Base-by-base conservation (phyloP, 2,888 invertebrate genomes). In the Tipula unca region DNA sequence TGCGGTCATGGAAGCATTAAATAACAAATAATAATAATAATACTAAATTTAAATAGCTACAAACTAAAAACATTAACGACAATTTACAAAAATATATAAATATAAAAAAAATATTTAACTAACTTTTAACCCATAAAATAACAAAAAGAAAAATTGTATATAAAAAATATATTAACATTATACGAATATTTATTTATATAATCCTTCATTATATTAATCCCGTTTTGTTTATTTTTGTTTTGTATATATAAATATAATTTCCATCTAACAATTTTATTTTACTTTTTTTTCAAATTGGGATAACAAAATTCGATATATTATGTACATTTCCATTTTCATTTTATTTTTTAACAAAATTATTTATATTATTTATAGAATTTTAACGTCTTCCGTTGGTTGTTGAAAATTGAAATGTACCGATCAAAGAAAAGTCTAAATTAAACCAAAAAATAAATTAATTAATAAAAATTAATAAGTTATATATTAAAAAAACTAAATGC, bases 1-100 rank as follows among this genome's bases (percentile, higher is more conserved):
- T 5, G 84, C 84, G 36, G 36, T 84, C 13, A 84, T 84, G 84
- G 84, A 84, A 36, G 84, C 84, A 84, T 36, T 84, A 36, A 84
- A 83, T 83, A 83, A 83, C 32, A 83, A 83, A 83, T 83, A 83
- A 82, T 25, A 35, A n/a, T 83, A 69, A 10, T n/a, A n/a, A n/a
- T n/a, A n/a, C n/a, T n/a, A n/a, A n/a, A n/a, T n/a, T n/a, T 69
- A 69, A 69, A 69, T 25, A 69, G 69, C 69, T 69, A 69, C 69
- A 69, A 69, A 69, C 69, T 69, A 69, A 69, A 69, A 69, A 69
- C 48, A 69, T 69, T 69, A 48, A 48, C 48, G 48, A 48, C 48
- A 48, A 69, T 69, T 69, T 25, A 69, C 69, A 25, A 69, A 69
- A 69, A 17, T 48, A 48, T 17, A 48, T 10, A 69, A 48, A 69